Evolutionary conservation across 2,113 vertebrate genomes (phyloP).

Genomic region (Brachyistius frenatus): DNA sequence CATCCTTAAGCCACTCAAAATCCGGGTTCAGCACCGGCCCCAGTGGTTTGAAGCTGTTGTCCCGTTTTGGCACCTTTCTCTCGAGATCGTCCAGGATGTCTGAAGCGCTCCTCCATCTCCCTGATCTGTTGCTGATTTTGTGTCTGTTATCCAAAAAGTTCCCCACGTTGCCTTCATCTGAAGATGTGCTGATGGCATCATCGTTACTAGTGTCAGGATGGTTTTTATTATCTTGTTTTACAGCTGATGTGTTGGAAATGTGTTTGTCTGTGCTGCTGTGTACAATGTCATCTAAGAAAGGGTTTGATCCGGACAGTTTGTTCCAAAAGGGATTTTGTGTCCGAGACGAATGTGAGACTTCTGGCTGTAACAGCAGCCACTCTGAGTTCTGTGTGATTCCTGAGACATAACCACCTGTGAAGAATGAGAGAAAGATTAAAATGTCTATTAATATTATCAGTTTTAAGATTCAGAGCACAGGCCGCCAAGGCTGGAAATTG

Average conservation of each 20-base stretch:
- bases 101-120: constrained; percentile 91
- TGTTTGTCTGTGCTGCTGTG: constrained; percentile 77
- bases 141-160: constrained; percentile 80
- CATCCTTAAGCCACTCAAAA: constrained; percentile 89
- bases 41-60: constrained; percentile 63
- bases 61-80: constrained; percentile 68
- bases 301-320: constrained; percentile 91
- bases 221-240: constrained; percentile 84
- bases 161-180: constrained; percentile 89
- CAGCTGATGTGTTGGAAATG: constrained; percentile 74
- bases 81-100: constrained; percentile 89
- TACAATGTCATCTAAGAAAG: constrained; percentile 93
- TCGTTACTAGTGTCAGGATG: constrained; percentile 80
- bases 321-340: constrained; percentile 93
- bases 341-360: constrained; percentile 67
- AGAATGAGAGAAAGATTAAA: constrained; percentile 19
- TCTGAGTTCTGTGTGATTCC: constrained; percentile 53
- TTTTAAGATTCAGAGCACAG: not conserved
- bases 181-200: constrained; percentile 88
- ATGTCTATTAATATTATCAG: not conserved
- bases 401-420: constrained; percentile 66
- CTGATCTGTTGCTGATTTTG: constrained; percentile 81
- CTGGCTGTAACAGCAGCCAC: constrained; percentile 69
- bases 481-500: not conserved
- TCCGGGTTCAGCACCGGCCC: constrained; percentile 84